Conservation (phyloP, 2,888 invertebrate genomes). For the Xiphydria camelus region DNA sequence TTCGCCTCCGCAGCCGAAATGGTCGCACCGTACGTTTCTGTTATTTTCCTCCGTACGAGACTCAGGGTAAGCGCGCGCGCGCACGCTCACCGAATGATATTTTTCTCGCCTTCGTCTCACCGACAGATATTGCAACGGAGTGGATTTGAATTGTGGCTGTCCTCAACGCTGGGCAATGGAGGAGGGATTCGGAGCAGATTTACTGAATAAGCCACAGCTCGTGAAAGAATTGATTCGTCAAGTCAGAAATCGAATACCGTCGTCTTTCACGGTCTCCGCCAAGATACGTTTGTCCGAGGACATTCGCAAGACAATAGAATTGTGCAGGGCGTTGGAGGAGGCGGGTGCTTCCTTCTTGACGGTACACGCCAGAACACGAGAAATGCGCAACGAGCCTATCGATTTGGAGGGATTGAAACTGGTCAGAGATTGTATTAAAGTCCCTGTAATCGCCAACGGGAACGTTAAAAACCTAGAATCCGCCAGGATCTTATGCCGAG, state of each 20-base stretch:
- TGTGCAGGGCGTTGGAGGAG: conserved; percentile 79
- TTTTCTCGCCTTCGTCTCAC: neutral
- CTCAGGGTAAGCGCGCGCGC: no score
- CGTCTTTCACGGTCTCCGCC: conserved; percentile 83
- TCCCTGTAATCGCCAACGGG: conserved; percentile 94
- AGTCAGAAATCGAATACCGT: conserved; percentile 72
- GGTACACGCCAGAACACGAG: conserved; percentile 91
- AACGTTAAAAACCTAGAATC: conserved; percentile 77
- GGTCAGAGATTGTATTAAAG: conserved; percentile 70
- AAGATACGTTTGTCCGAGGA: conserved; percentile 86
- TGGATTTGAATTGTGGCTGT: conserved; percentile 97
- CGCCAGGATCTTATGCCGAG: conserved; percentile 67
- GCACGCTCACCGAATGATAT: no score
- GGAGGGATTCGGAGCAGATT: conserved; percentile 85
- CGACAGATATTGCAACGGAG: conserved; percentile 79
- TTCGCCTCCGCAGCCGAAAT: conserved; percentile 85
- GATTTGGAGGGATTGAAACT: conserved; percentile 72
- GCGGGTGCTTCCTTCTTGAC: conserved; percentile 88
- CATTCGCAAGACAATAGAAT: conserved; percentile 71
- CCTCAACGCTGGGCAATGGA: conserved; percentile 95
- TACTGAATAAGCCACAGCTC: conserved; percentile 81
- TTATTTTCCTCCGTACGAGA: no score
- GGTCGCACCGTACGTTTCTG: conserved; percentile 69
- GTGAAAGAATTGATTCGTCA: conserved; percentile 80
- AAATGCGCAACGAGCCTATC: conserved; percentile 75